Evolutionary conservation across 2,797 vertebrate species (phyloP).

Genomic region (Stomatorhinus walkeri): DNA sequence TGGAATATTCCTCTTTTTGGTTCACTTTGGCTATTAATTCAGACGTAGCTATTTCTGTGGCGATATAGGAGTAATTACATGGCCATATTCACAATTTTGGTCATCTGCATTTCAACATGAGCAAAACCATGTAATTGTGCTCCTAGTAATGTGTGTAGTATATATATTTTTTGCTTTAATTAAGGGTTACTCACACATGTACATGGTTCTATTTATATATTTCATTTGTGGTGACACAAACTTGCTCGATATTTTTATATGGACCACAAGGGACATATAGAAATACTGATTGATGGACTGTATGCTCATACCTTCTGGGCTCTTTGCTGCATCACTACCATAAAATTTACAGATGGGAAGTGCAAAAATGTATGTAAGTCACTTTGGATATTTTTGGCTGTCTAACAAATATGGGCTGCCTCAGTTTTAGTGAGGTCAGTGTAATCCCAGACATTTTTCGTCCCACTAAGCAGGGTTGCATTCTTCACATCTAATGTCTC

Average conservation of each 20-base stretch:
- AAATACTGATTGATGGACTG: not conserved
- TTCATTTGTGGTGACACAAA: not conserved
- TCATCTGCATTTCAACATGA: not conserved
- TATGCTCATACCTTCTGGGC: not conserved
- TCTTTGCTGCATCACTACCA: not conserved
- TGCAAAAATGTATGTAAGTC: not conserved
- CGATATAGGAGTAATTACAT: not conserved
- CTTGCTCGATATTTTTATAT: not conserved
- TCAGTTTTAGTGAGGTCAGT: not conserved
- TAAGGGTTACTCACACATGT: not conserved
- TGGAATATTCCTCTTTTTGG: not conserved
- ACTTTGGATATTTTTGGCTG: not conserved
- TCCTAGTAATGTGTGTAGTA: not conserved
- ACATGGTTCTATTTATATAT: not conserved
- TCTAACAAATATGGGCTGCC: not conserved
- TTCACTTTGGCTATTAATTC: not conserved
- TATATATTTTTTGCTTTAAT: not conserved
- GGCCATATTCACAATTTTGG: not conserved
- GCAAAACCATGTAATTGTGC: not conserved
- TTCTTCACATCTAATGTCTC: not conserved
- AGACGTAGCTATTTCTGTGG: not conserved
- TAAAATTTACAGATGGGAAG: not conserved
- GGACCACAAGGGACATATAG: not conserved
- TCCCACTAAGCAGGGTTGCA: not conserved
- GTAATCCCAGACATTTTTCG: constrained; percentile 8